Percentiles rank a stretch among this genome's conserved stretches.
Conservation (phyloP, 2,113 vertebrate species). For the Chaetorhynchus papuensis region DNA sequence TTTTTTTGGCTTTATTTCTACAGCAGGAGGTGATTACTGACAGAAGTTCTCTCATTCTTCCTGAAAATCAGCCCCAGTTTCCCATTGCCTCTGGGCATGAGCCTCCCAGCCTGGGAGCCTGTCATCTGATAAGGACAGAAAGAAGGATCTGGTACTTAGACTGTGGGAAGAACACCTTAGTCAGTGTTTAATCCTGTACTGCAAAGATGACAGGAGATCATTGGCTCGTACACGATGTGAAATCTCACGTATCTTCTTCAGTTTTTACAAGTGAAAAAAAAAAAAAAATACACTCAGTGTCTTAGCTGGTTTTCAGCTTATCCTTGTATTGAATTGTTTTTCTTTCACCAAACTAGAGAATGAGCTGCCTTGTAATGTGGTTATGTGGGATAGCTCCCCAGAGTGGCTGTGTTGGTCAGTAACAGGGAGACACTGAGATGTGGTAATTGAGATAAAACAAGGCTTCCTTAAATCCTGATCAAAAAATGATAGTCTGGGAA, state of each 20-base stretch:
- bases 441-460: not conserved
- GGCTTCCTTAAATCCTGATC: not conserved
- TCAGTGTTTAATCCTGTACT: not conserved
- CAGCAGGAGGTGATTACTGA: not conserved
- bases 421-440: rapidly evolving
- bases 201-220: not conserved
- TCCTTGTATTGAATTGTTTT: not conserved
- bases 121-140: not conserved
- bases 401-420: not conserved
- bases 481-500: not conserved
- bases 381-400: not conserved
- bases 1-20: not conserved
- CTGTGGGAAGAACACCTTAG: not conserved
- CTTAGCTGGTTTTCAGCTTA: not conserved
- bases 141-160: not conserved
- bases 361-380: not conserved
- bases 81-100: not conserved
- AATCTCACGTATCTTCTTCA: not conserved
- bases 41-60: not conserved
- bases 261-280: not conserved
- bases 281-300: not conserved
- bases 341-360: not conserved
- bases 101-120: not conserved
- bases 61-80: not conserved
- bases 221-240: not conserved